phyloP scores from a whole-genome alignment of 2,888 invertebrate genomes.

The Congeria kusceri region DNA sequence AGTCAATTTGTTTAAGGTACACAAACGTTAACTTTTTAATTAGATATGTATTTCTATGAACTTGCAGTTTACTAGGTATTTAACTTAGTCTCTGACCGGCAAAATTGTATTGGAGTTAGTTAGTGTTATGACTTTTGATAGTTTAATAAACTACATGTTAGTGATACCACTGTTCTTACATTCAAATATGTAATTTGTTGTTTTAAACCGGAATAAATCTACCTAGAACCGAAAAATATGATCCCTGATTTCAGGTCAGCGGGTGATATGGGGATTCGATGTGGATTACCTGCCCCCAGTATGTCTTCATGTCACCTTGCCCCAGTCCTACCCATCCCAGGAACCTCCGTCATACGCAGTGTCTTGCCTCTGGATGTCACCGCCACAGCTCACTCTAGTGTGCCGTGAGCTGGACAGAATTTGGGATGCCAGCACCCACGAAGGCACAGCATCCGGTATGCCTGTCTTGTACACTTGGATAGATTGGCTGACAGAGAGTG shows the following conservation, averaged over 20 bases:
- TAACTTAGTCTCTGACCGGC: too few relatives aligned
- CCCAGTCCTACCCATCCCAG: slow-evolving; percentile 74
- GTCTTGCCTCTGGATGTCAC: slow-evolving; percentile 74
- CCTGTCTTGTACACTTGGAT: slow-evolving; percentile 79
- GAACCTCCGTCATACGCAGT: slow-evolving; percentile 73
- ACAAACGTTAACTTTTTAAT: too few relatives aligned
- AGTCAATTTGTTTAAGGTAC: too few relatives aligned
- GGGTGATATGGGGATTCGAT: slow-evolving; percentile 67
- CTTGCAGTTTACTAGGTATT: too few relatives aligned
- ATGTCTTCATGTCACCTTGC: slow-evolving; percentile 73
- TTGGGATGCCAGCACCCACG: slow-evolving; percentile 64
- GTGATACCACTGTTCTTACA: too few relatives aligned
- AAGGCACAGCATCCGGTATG: slow-evolving; percentile 57
- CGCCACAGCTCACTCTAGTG: slow-evolving; percentile 68
- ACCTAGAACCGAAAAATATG: neutral
- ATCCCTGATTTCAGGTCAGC: slow-evolving; percentile 58
- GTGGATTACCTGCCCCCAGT: slow-evolving; percentile 75
- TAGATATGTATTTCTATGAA: too few relatives aligned
- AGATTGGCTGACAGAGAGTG: slow-evolving; percentile 78
- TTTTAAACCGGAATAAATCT: neutral
- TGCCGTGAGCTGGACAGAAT: slow-evolving; percentile 74
- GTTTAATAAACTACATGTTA: too few relatives aligned
- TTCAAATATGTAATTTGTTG: too few relatives aligned
- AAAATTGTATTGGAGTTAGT: too few relatives aligned
- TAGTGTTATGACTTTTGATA: too few relatives aligned